Evolutionary conservation across 2,888 invertebrate species (phyloP).

Genomic region (Uloborus plumipes): DNA sequence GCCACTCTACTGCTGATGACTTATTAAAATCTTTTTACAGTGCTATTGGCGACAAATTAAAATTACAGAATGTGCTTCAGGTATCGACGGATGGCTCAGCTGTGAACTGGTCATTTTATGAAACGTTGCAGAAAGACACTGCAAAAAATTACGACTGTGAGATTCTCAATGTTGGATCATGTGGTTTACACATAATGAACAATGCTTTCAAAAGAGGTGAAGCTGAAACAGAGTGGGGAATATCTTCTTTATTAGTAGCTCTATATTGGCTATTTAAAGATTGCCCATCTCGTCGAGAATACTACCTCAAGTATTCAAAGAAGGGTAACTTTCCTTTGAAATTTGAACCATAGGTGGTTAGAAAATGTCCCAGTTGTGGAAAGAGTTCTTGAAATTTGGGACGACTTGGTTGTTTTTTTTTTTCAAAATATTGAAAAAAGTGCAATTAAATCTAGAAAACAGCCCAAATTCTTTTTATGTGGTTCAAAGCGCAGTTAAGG

Average conservation of each 20-base stretch:
- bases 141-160: background rate
- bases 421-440: too few relatives aligned
- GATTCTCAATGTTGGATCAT: background rate
- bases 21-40: background rate
- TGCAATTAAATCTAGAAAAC: too few relatives aligned
- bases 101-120: background rate
- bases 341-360: too few relatives aligned
- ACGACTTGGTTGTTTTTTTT: too few relatives aligned
- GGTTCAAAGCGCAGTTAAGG: background rate
- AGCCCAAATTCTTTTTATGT: too few relatives aligned
- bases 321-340: background rate
- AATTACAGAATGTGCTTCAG: background rate
- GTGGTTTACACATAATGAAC: conserved; percentile 8
- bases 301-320: background rate
- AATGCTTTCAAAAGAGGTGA: conserved; percentile 2
- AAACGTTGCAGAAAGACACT: background rate
- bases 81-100: background rate
- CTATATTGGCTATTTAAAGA: conserved; percentile 8
- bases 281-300: background rate
- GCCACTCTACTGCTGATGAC: background rate
- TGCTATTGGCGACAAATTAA: background rate
- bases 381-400: too few relatives aligned
- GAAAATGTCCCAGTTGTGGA: too few relatives aligned
- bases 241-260: background rate
- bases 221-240: background rate